Evolutionary conservation across 2,113 vertebrate genomes (phyloP).

Genomic region (Onychostoma macrolepis): DNA sequence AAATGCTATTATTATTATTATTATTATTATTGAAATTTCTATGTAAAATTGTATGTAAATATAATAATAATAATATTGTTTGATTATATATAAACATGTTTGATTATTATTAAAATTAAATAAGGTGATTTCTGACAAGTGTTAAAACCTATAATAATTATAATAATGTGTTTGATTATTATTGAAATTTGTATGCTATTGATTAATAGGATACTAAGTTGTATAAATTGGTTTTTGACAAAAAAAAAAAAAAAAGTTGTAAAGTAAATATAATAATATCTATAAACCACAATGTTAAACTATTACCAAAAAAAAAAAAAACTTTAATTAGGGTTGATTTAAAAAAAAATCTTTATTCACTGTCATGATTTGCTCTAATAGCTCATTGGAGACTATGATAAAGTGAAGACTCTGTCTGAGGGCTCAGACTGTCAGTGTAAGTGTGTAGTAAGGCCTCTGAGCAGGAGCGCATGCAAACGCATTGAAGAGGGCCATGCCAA

Average conservation of each 20-base stretch:
- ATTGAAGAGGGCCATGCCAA: slow-evolving; percentile 71
- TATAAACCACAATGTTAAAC: neutral
- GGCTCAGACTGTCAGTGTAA: slow-evolving; percentile 89
- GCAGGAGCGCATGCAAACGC: slow-evolving; percentile 82
- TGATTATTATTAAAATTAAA: too few relatives aligned
- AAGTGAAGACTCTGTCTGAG: slow-evolving; percentile 91
- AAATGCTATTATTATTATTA: neutral
- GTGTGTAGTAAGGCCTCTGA: slow-evolving; percentile 88
- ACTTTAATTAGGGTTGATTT: neutral
- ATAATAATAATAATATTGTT: too few relatives aligned
- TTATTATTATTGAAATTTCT: neutral
- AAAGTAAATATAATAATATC: neutral
- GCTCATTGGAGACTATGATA: slow-evolving; percentile 93
- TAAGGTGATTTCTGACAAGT: too few relatives aligned
- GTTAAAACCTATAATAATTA: too few relatives aligned
- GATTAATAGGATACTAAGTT: too few relatives aligned
- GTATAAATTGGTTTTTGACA: too few relatives aligned
- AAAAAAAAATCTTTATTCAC: neutral
- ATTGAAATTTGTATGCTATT: too few relatives aligned
- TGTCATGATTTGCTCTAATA: slow-evolving; percentile 60
- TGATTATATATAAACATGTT: too few relatives aligned
- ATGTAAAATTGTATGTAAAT: neutral
- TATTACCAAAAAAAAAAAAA: neutral
- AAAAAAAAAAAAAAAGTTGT: too few relatives aligned
- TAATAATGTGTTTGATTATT: too few relatives aligned